Conservation (phyloP, 2,797 vertebrate genomes). For the Remorina albescens region DNA sequence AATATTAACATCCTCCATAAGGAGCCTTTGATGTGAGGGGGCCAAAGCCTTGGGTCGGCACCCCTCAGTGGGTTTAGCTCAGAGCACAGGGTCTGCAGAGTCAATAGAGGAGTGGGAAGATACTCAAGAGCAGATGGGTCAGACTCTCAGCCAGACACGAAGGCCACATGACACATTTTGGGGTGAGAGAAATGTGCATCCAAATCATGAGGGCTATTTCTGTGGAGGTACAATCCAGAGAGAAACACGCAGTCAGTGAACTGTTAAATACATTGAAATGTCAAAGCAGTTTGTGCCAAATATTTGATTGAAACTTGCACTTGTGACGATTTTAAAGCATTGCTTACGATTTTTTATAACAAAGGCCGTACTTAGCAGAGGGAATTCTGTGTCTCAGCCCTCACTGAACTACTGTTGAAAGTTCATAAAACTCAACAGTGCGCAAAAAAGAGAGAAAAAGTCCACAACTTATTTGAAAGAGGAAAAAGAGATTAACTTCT, state of each 20-base stretch:
- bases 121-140: slow-evolving; percentile 67
- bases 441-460: slow-evolving; percentile 56
- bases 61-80: slow-evolving; percentile 64
- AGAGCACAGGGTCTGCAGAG: slow-evolving; percentile 55
- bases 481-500: slow-evolving; percentile 78
- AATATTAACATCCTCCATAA: slow-evolving; percentile 87
- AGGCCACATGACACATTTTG: slow-evolving; percentile 31
- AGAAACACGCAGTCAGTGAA: slow-evolving; percentile 15
- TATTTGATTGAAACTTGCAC: not conserved
- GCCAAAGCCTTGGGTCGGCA: slow-evolving; percentile 71
- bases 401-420: slow-evolving; percentile 62
- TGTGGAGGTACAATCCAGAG: slow-evolving; percentile 28
- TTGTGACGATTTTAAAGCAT: slow-evolving; percentile 17
- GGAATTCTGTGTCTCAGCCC: slow-evolving; percentile 33
- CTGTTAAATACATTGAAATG: slow-evolving; percentile 21
- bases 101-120: slow-evolving; percentile 74
- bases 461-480: slow-evolving; percentile 75
- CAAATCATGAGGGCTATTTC: slow-evolving; percentile 22
- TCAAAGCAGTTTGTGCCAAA: slow-evolving; percentile 33
- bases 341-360: not conserved
- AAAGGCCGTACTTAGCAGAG: slow-evolving; percentile 30
- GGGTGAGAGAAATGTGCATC: slow-evolving; percentile 47
- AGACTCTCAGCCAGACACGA: slow-evolving; percentile 58
- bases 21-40: slow-evolving; percentile 83
- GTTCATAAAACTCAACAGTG: slow-evolving; percentile 71